Percentiles rank a stretch among this genome's conserved stretches.
Evolutionary conservation across 2,113 vertebrate species (phyloP).

Genomic region (Leuciscus idus): DNA sequence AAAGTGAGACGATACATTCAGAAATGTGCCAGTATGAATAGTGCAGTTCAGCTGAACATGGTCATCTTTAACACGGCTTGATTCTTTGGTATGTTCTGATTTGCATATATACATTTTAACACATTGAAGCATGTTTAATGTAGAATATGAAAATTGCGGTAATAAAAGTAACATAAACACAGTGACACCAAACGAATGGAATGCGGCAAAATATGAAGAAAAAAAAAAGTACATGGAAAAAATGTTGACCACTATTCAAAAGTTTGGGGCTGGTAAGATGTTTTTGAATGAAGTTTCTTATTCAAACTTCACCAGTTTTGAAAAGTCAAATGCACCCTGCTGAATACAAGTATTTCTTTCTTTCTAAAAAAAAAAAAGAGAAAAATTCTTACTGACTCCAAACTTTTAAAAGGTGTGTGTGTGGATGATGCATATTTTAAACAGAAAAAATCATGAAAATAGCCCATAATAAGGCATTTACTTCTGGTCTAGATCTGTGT

Average conservation of each 20-base stretch:
- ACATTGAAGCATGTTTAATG: neutral
- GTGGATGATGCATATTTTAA: neutral
- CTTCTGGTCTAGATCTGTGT: neutral
- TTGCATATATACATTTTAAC: neutral
- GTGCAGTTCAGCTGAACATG: slow-evolving; percentile 11
- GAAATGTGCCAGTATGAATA: slow-evolving; percentile 7
- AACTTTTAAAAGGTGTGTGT: neutral
- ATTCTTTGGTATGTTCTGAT: slow-evolving; percentile 44
- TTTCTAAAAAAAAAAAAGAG: too few species aligned
- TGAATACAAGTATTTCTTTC: neutral
- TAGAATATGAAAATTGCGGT: neutral
- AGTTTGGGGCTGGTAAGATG: neutral
- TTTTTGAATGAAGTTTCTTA: neutral
- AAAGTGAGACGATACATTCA: neutral
- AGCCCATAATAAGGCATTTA: neutral
- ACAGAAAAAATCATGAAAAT: neutral
- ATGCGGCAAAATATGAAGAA: neutral
- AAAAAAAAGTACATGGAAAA: slow-evolving; percentile 8
- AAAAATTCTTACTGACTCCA: neutral
- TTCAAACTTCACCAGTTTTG: neutral
- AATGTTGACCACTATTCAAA: neutral
- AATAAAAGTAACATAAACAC: neutral
- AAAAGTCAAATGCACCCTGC: neutral
- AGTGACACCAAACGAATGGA: slow-evolving; percentile 1
- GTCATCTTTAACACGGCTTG: neutral